Evolutionary conservation across 2,797 vertebrate genomes (phyloP).

Genomic region (Forpus xanthops): DNA sequence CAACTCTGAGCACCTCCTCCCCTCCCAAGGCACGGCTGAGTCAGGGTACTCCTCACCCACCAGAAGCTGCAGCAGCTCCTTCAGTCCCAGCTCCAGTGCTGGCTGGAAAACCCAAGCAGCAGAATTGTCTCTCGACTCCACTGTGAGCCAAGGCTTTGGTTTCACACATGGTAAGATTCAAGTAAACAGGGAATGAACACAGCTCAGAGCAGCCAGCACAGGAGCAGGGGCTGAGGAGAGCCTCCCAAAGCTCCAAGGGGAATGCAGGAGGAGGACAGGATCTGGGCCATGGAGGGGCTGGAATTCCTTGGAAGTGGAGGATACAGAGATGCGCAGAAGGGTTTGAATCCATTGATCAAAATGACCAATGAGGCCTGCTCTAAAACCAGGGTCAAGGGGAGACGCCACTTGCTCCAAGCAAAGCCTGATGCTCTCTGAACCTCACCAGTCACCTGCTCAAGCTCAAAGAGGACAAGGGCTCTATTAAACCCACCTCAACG

Average conservation of each 20-base stretch:
- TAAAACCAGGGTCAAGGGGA: not conserved
- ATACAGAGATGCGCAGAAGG: not conserved
- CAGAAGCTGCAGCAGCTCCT: not conserved
- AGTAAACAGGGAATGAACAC: not conserved
- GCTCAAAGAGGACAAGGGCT: not conserved
- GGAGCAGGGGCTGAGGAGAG: not conserved
- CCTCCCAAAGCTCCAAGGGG: not conserved
- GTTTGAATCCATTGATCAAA: not conserved
- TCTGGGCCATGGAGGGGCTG: fast-evolving
- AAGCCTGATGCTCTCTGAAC: not conserved
- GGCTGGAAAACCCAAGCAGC: not conserved
- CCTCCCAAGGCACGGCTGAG: not conserved
- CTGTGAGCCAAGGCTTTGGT: not conserved
- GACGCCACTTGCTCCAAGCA: not conserved
- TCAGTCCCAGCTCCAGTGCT: not conserved
- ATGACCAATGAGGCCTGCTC: fast-evolving
- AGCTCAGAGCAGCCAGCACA: not conserved
- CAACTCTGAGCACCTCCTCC: not conserved
- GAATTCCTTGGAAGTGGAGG: not conserved
- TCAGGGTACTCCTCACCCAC: not conserved
- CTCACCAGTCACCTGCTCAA: not conserved
- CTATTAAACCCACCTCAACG: not conserved
- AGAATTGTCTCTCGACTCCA: slow-evolving; percentile 9
- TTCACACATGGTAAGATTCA: not conserved
- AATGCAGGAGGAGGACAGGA: not conserved